Evolutionary conservation across 2,888 invertebrate genomes (phyloP).

Genomic region (Criorhina ranunculi): DNA sequence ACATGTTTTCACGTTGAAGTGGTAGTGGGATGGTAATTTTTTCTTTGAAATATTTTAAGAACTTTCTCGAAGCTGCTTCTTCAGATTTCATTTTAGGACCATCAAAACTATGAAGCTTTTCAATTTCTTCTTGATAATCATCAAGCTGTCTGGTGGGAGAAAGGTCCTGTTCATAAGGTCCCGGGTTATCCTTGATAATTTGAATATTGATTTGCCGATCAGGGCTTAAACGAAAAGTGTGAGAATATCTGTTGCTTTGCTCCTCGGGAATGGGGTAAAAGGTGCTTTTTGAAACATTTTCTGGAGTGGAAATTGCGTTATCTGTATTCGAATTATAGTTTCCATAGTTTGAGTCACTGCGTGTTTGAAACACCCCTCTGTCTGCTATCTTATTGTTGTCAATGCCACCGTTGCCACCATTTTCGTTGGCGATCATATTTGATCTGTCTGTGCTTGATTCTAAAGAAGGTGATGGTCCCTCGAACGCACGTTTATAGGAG

Average conservation of each 20-base stretch:
- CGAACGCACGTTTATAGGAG: background rate
- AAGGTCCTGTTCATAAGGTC: constrained; percentile 56
- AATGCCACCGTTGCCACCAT: constrained; percentile 84
- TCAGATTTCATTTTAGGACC: constrained; percentile 51
- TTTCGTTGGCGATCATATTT: background rate
- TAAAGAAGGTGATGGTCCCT: no score
- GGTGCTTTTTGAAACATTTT: constrained; percentile 78
- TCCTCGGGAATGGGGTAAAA: constrained; percentile 41
- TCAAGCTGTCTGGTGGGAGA: constrained; percentile 77
- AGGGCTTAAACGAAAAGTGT: constrained; percentile 51
- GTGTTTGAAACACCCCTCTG: no score
- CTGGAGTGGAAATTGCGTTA: constrained; percentile 84
- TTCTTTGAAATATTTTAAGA: constrained; percentile 82
- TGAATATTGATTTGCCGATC: constrained; percentile 81
- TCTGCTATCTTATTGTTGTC: constrained; percentile 84
- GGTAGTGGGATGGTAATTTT: constrained; percentile 49
- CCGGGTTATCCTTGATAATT: constrained; percentile 79
- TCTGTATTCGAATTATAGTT: constrained; percentile 84
- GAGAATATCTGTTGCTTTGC: constrained; percentile 18
- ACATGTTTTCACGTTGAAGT: background rate
- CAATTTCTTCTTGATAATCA: constrained; percentile 79
- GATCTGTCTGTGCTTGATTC: background rate
- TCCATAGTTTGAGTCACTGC: constrained; percentile 85
- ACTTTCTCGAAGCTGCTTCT: constrained; percentile 82
- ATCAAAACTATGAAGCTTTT: constrained; percentile 77